Evolutionary conservation across 2,888 invertebrate genomes (phyloP).

Genomic region (Anodontia alba): DNA sequence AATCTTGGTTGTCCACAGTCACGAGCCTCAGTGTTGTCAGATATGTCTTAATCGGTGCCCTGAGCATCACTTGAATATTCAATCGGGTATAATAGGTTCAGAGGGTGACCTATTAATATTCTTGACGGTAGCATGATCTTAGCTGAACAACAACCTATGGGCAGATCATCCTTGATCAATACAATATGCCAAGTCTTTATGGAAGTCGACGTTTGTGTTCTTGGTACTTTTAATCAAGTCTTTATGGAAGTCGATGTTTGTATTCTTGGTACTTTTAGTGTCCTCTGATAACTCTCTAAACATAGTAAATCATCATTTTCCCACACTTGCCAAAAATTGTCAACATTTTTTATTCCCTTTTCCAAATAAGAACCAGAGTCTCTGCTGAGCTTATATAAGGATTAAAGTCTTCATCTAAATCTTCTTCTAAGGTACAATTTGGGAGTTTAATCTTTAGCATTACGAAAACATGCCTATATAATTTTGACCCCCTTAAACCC

Average conservation of each 20-base stretch:
- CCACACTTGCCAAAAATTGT: slow-evolving; percentile 3
- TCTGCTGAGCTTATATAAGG: background rate
- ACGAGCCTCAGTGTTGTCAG: no score
- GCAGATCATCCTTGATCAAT: background rate
- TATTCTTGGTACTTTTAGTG: background rate
- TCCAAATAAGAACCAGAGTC: background rate
- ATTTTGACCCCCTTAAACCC: no score
- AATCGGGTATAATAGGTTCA: slow-evolving; percentile 1
- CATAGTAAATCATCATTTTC: background rate
- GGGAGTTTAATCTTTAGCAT: background rate
- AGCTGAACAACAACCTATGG: slow-evolving; percentile 1
- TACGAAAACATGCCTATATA: no score
- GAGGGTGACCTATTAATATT: background rate
- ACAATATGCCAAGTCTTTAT: background rate
- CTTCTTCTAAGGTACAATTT: background rate
- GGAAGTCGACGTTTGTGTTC: no score
- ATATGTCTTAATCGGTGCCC: no score
- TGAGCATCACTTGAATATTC: background rate
- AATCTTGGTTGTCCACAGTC: no score
- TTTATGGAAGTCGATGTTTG: background rate
- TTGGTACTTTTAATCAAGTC: no score
- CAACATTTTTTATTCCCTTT: background rate
- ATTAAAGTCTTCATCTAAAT: background rate
- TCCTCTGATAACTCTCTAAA: background rate
- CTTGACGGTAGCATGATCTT: background rate